Evolutionary conservation across 2,888 invertebrate species (phyloP).

Genomic region (Punctoribates punctum): DNA sequence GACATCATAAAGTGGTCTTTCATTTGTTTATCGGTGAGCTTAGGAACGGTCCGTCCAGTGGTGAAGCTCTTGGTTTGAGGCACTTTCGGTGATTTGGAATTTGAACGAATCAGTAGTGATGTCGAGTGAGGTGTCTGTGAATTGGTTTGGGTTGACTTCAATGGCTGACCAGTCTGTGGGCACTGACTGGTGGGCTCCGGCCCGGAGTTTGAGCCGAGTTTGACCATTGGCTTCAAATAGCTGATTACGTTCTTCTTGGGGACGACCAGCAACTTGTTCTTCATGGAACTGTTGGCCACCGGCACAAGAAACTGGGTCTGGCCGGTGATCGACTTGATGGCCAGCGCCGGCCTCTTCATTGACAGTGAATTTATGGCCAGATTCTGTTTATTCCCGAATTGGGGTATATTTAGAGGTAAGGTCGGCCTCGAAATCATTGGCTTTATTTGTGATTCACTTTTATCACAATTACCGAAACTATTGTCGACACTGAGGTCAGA

Average conservation of each 20-base stretch:
- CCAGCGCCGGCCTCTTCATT: conserved; percentile 20
- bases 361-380: not conserved
- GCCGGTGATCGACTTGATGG: conserved; percentile 32
- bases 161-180: not conserved
- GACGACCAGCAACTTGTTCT: conserved; percentile 15
- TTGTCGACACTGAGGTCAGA: not conserved
- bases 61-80: conserved; percentile 1
- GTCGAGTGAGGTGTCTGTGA: conserved; percentile 20
- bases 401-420: conserved; percentile 19
- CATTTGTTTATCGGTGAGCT: conserved; percentile 13
- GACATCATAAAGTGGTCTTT: conserved; percentile 25
- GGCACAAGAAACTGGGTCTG: conserved; percentile 30
- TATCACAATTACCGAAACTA: not conserved
- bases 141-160: not conserved
- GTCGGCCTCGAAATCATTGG: conserved; percentile 25
- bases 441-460: conserved; percentile 11
- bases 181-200: not conserved
- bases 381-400: not conserved
- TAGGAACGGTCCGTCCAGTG: not conserved
- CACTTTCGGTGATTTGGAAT: conserved; percentile 19
- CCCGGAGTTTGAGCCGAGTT: not conserved
- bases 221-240: conserved; percentile 31
- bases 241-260: conserved; percentile 17
- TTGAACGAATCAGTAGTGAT: conserved; percentile 16
- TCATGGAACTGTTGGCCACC: conserved; percentile 6